phyloP scores from a whole-genome alignment of 2,113 vertebrate species.

The Saguinus midas region DNA sequence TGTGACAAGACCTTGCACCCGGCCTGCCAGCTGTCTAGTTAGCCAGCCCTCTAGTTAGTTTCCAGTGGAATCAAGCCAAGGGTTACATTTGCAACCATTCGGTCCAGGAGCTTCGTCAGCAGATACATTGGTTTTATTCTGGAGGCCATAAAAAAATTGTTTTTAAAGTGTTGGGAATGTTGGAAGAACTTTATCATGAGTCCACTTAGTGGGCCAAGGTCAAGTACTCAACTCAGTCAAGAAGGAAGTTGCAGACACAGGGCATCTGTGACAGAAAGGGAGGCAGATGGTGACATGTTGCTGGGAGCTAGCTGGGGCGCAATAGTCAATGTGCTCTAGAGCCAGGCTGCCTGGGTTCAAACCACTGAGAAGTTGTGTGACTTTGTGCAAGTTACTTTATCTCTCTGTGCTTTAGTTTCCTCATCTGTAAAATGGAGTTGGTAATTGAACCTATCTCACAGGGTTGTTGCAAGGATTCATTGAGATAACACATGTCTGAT shows the following conservation, averaged over 20 bases:
- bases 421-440: not conserved
- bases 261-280: not conserved
- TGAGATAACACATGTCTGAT: not conserved
- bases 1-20: not conserved
- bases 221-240: not conserved
- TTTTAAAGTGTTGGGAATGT: not conserved
- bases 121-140: not conserved
- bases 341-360: not conserved
- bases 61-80: not conserved
- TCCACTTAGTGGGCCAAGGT: not conserved
- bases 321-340: not conserved
- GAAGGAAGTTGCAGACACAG: not conserved
- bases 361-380: not conserved
- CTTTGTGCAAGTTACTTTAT: not conserved
- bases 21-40: not conserved
- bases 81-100: not conserved
- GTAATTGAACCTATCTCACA: not conserved
- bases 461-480: not conserved
- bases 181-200: not conserved
- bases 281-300: not conserved
- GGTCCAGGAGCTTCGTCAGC: not conserved
- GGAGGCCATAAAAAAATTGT: not conserved
- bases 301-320: not conserved
- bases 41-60: not conserved
- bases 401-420: not conserved